Percentiles rank a stretch among this genome's conserved stretches.
These are phyloP conservation scores for Mellilla xanthometata DNA, from an alignment of 2,888 invertebrate genomes.

Conservation along the genomic window DNA sequence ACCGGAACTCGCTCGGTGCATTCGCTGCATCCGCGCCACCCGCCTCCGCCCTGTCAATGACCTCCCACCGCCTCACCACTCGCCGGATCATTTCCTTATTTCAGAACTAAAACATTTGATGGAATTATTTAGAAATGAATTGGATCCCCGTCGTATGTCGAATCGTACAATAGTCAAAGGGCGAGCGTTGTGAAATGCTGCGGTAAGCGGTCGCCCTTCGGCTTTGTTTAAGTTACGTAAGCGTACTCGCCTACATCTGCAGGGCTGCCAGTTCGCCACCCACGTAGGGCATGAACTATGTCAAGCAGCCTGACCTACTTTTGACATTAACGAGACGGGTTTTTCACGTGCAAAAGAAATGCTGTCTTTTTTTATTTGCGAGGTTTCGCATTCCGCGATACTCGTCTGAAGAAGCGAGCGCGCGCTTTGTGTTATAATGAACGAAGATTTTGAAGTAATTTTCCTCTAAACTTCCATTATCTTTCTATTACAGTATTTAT, in stretches of 20 bases:
- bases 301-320: constrained; percentile 73
- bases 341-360: constrained; percentile 43
- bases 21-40: constrained; percentile 74
- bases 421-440: constrained; percentile 6
- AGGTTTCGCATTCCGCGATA: background rate
- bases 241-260: constrained; percentile 64
- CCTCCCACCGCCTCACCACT: constrained; percentile 50
- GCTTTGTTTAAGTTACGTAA: constrained; percentile 72
- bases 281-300: constrained; percentile 69
- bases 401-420: background rate
- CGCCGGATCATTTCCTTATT: constrained; percentile 34
- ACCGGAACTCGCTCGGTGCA: constrained; percentile 80
- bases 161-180: constrained; percentile 50
- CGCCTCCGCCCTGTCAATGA: constrained; percentile 76
- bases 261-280: constrained; percentile 68
- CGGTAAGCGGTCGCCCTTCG: constrained; percentile 74
- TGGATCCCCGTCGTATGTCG: constrained; percentile 7
- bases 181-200: constrained; percentile 64
- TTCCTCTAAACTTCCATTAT: background rate
- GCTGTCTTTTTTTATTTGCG: constrained; percentile 14
- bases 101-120: constrained; percentile 21
- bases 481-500: too few species aligned
- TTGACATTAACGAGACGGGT: constrained; percentile 49
- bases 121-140: constrained; percentile 8
- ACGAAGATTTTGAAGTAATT: constrained; percentile 1